Conservation (phyloP, 2,113 vertebrate species). For the Geococcyx californianus region DNA sequence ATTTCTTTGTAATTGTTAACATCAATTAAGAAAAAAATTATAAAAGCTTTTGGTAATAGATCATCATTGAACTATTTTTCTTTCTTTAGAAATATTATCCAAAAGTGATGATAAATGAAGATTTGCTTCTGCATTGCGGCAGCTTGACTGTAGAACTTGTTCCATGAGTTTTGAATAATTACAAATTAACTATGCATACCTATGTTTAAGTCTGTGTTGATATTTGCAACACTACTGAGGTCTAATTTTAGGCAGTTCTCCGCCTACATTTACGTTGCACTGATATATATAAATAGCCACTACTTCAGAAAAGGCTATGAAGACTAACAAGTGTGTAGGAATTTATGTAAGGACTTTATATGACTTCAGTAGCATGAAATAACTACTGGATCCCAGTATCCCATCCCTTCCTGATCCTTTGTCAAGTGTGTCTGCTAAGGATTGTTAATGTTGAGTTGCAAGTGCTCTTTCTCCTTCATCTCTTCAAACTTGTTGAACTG, state of each 20-base stretch:
- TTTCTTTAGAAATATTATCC: neutral
- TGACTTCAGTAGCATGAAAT: neutral
- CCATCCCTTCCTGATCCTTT: neutral
- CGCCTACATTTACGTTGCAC: neutral
- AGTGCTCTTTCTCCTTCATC: neutral
- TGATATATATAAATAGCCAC: neutral
- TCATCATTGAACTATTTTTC: neutral
- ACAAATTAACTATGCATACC: neutral
- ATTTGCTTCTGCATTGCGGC: neutral
- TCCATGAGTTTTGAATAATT: neutral
- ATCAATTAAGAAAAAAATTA: neutral
- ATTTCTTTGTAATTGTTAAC: neutral
- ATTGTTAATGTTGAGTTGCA: neutral
- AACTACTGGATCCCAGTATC: neutral
- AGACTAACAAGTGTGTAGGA: neutral
- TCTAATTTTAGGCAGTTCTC: neutral
- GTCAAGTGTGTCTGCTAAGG: neutral
- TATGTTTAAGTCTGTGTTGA: neutral
- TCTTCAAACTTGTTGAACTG: neutral
- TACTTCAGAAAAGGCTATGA: neutral
- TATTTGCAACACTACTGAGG: neutral
- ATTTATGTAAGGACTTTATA: rapidly evolving
- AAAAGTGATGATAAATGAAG: neutral
- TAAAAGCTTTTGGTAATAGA: neutral
- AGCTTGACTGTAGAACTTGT: neutral